Evolutionary conservation across 2,797 vertebrate genomes (phyloP).

Genomic region (Rhabdomys pumilio): DNA sequence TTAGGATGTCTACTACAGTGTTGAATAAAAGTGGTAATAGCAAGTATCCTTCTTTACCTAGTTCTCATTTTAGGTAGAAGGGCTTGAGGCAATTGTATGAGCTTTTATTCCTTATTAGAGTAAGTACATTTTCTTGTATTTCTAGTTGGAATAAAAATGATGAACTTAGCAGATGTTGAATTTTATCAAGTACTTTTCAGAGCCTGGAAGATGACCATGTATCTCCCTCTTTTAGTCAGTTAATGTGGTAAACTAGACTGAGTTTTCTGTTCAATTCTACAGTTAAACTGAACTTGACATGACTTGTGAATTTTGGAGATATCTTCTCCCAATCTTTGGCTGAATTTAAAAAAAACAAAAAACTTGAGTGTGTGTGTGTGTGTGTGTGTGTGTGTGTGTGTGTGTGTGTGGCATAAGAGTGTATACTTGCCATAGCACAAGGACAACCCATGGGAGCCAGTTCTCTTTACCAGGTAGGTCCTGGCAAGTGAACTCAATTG

Average conservation of each 20-base stretch:
- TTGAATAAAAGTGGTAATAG: not conserved
- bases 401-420: not conserved
- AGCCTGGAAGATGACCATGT: not conserved
- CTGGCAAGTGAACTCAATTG: not conserved
- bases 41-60: not conserved
- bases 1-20: not conserved
- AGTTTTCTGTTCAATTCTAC: not conserved
- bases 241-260: conserved; percentile 2
- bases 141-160: not conserved
- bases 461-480: not conserved
- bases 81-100: not conserved
- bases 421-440: not conserved
- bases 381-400: not conserved
- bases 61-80: not conserved
- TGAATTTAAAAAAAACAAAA: not conserved
- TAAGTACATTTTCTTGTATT: not conserved
- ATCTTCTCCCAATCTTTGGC: not conserved
- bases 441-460: not conserved
- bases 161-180: not conserved
- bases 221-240: not conserved
- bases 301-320: not conserved
- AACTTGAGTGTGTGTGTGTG: not conserved
- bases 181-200: not conserved
- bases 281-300: not conserved
- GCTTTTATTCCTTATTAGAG: conserved; percentile 21